Evolutionary conservation across 2,797 vertebrate species (phyloP), one percentile per base, ranked within the genome.

Genomic region (Pteropus rufus): DNA sequence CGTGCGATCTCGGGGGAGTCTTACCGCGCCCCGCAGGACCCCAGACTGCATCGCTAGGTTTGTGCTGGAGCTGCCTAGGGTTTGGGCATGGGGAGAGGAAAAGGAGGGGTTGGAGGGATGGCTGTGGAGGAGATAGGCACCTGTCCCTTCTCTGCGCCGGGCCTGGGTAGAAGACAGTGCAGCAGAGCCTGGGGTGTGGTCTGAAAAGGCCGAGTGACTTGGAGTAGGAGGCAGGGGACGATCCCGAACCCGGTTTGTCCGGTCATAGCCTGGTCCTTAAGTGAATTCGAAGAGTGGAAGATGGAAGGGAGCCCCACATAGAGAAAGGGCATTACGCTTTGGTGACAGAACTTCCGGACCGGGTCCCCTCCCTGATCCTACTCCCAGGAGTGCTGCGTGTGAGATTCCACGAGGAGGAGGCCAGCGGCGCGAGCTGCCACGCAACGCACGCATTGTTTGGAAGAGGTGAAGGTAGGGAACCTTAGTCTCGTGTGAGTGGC

Each of bases 51-150:
- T 4, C 8, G 6, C 65, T 65, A 41, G 80, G 76, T 92, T 94
- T 93, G 92, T 29, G 19, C 69, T 6, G 83, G 75, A 86, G 67
- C 29, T 23, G 21, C 72, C 54, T 0, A 1, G 29, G 69, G 29
- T 36, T 44, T 29, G 62, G 54, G 64, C 15, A 0, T 10, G 12
- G 3, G 49, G 36, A 15, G 21, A 11, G 54, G 60, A 41, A 62
- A 11, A 6, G 64, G 67, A 14, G 44, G 0, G 0, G 39, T 10
- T 4, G 14, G 34, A 31, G 10, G 29, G 2, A 0, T 0, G 2
- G 21, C 54, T 34, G 70, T 70, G 18, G 26, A 46, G 3, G 7
- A 60, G 24, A 7, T 7, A 21, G 19, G 21, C 76, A 5, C 56
- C 5, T 1, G 60, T 11, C 70, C 10, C 10, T 54, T 52, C 87